Evolutionary conservation across 1,140 invertebrate genomes (phyloP).

Genomic region (Eriosoma lanigerum): DNA sequence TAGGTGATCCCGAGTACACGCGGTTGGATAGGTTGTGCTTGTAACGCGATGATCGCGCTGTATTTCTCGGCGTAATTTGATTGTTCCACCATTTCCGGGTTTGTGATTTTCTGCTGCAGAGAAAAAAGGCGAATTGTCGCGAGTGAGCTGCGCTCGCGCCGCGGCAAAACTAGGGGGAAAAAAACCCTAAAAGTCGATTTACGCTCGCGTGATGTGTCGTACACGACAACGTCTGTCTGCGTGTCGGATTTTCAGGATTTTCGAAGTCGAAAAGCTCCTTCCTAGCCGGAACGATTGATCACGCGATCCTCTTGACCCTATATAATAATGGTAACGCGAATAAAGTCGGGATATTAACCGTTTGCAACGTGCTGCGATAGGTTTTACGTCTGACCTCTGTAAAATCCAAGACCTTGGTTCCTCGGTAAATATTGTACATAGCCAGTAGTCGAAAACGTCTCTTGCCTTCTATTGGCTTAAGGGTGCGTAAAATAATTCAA

Average conservation of each 20-base stretch:
- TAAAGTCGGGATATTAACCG: not conserved
- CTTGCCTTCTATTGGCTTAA: no score
- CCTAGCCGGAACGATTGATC: slow-evolving; percentile 22
- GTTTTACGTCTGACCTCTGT: not conserved
- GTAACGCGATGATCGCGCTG: not conserved
- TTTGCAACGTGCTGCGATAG: not conserved
- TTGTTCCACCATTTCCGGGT: slow-evolving; percentile 24
- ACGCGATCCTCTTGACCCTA: slow-evolving; percentile 41
- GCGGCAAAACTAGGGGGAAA: no score
- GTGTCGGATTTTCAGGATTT: slow-evolving; percentile 27
- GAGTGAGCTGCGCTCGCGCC: not conserved
- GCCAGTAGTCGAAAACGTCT: not conserved
- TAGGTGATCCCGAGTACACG: not conserved
- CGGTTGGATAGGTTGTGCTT: no score
- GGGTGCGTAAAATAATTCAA: no score
- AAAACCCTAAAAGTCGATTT: not conserved
- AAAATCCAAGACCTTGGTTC: not conserved
- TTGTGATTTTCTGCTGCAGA: not conserved
- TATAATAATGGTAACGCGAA: not conserved
- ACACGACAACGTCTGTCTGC: slow-evolving; percentile 5
- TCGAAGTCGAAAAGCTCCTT: not conserved
- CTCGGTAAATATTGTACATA: no score
- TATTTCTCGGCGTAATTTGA: slow-evolving; percentile 13
- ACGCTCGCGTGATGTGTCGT: slow-evolving; percentile 36
- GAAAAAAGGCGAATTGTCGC: not conserved